phyloP scores from a whole-genome alignment of 2,113 vertebrate genomes.

The Aphyosemion australe region DNA sequence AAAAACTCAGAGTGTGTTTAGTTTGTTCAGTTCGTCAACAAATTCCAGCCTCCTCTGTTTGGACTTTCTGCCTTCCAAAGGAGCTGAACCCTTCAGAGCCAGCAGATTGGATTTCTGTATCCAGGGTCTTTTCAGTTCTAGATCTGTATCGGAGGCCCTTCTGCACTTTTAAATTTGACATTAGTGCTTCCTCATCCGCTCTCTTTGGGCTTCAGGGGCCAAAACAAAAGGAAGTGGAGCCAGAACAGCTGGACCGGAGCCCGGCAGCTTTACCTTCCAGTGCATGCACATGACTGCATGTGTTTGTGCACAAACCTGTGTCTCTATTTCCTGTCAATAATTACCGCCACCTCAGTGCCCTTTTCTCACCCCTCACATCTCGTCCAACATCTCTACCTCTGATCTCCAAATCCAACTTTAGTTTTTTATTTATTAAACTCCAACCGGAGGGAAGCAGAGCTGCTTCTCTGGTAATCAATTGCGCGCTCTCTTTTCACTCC shows the following conservation, averaged over 20 bases:
- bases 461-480: slow-evolving; percentile 50
- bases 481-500: slow-evolving; percentile 50
- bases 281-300: not conserved
- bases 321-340: not conserved
- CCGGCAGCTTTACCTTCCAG: slow-evolving; percentile 26
- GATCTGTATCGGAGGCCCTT: not conserved
- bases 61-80: slow-evolving; percentile 3
- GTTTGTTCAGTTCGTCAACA: not conserved
- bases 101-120: not conserved
- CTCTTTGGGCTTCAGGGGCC: not conserved
- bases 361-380: not conserved
- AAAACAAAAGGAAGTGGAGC: not conserved
- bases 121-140: not conserved
- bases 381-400: slow-evolving; percentile 4
- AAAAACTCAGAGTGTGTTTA: not conserved
- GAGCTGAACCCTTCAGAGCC: too few relatives aligned
- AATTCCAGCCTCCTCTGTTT: not conserved
- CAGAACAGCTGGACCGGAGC: slow-evolving; percentile 35
- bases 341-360: not conserved
- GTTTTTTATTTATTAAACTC: slow-evolving; percentile 9
- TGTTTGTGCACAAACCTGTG: not conserved
- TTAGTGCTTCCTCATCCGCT: not conserved
- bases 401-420: slow-evolving; percentile 11
- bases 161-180: slow-evolving; percentile 15
- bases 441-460: slow-evolving; percentile 21